These are phyloP conservation scores for Unio pictorum DNA, from an alignment of 2,888 invertebrate genomes.

Conservation along the genomic window DNA sequence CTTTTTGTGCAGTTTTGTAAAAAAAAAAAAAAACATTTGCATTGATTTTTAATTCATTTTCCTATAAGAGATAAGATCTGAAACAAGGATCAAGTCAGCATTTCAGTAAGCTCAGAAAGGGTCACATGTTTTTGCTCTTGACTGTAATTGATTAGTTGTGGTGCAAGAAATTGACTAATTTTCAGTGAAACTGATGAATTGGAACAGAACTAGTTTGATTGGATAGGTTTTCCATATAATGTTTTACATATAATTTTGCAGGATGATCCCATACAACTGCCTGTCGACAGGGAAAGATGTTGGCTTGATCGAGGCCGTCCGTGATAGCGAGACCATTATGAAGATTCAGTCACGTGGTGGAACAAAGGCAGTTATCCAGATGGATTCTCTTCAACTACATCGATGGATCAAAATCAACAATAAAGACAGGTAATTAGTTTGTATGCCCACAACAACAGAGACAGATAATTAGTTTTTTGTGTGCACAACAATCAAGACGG, in stretches of 20 bases:
- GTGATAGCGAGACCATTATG: slow-evolving; percentile 76
- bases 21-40: no score
- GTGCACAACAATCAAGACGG: slow-evolving; percentile 62
- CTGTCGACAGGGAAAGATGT: slow-evolving; percentile 75
- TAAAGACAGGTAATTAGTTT: slow-evolving; percentile 54
- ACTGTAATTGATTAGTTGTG: no score
- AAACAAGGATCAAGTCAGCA: no score
- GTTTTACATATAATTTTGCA: slow-evolving; percentile 24
- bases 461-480: slow-evolving; percentile 34
- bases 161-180: no score
- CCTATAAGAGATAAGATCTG: no score
- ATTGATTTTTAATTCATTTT: no score
- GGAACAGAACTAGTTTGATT: no score
- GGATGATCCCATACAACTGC: slow-evolving; percentile 76
- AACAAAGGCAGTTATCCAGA: slow-evolving; percentile 73
- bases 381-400: slow-evolving; percentile 74
- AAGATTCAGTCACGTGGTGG: slow-evolving; percentile 75
- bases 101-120: no score
- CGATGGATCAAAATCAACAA: slow-evolving; percentile 74
- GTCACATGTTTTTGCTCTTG: no score
- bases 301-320: slow-evolving; percentile 76
- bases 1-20: no score
- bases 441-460: slow-evolving; percentile 62
- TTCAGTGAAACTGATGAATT: no score
- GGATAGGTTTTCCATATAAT: no score